Base-by-base conservation (phyloP, 2,797 vertebrate species). In the Hypotaenidia okinawae region DNA sequence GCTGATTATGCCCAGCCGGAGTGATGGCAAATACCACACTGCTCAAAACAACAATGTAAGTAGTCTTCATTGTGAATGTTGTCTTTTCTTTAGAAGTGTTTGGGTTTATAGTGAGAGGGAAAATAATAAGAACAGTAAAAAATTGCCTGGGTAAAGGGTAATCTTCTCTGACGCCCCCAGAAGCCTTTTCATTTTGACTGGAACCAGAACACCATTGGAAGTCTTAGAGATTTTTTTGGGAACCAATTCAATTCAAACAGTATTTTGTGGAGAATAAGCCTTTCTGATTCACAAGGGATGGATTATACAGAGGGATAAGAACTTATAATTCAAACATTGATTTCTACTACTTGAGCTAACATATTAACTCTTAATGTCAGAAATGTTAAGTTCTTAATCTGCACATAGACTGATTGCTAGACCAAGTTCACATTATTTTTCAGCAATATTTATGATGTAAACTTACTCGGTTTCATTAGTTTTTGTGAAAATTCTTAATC, bases 401-500 rank as follows among this genome's bases (percentile, higher is more conserved):
- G 12, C 18, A 10, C 32, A 28, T 55, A 33, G 21, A 82, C 9
- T 35, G 79, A 59, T 18, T 28, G 18, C 17, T 68, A 57, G 57
- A 57, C 39, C 2, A 0, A 61, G 37, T 68, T 91, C 18, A 51
- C 6, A 25, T 54, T 35, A 22, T 61, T 85, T 64, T 84, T 84
- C 61, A 23, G 10, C 8, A 68, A 55, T 49, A 72, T 61, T 63
- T 79, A 12, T 37, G 35, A 39, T 57, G 43, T 64, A 64, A 92
- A 28, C 43, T 32, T 24, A 28, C n/a, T 21, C 3, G 2, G 4
- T 37, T 92, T 72, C 47, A 87, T 85, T 70, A 61, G 9, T 19
- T 74, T 88, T 70, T 30, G 16, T 52, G 61, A 45, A 87, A 87
- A 61, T 30, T 74, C 52, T 37, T 78, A 59, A 86, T 94, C 79